Evolutionary conservation across 2,113 vertebrate genomes (phyloP).

Genomic region (Corythoichthys intestinalis): DNA sequence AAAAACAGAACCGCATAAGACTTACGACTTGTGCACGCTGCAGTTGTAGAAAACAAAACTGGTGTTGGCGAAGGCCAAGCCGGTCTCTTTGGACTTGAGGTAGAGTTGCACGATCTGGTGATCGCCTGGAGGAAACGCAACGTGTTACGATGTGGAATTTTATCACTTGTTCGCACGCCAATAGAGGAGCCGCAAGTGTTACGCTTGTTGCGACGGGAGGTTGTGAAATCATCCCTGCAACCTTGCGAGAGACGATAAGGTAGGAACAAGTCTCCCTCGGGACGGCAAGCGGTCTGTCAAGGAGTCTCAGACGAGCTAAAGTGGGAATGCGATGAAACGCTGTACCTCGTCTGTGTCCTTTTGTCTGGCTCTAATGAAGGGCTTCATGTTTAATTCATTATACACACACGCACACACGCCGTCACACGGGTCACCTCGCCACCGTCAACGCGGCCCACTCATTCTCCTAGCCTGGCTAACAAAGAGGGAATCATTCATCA

Average conservation of each 20-base stretch:
- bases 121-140: constrained; percentile 75
- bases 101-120: constrained; percentile 96
- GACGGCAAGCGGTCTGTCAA: constrained; percentile 58
- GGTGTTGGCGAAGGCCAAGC: constrained; percentile 94
- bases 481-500: constrained; percentile 82
- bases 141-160: constrained; percentile 1
- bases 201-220: constrained; percentile 42
- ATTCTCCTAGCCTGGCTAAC: constrained; percentile 58
- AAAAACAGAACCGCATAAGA: constrained; percentile 22
- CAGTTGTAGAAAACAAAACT: constrained; percentile 99
- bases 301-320: constrained; percentile 58
- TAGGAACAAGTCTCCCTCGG: constrained; percentile 32
- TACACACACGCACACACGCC: constrained; percentile 57
- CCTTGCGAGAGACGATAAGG: constrained; percentile 37
- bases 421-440: constrained; percentile 45
- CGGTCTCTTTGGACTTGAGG: constrained; percentile 96
- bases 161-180: constrained; percentile 10
- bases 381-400: constrained; percentile 82
- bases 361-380: constrained; percentile 74
- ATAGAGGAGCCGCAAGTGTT: constrained; percentile 52
- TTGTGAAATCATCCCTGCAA: constrained; percentile 7
- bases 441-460: constrained; percentile 42
- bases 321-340: constrained; percentile 44
- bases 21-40: constrained; percentile 97
- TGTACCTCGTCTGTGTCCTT: constrained; percentile 63